These are phyloP conservation scores for Cylas formicarius DNA, from an alignment of 1,140 invertebrate species.

Conservation along the genomic window DNA sequence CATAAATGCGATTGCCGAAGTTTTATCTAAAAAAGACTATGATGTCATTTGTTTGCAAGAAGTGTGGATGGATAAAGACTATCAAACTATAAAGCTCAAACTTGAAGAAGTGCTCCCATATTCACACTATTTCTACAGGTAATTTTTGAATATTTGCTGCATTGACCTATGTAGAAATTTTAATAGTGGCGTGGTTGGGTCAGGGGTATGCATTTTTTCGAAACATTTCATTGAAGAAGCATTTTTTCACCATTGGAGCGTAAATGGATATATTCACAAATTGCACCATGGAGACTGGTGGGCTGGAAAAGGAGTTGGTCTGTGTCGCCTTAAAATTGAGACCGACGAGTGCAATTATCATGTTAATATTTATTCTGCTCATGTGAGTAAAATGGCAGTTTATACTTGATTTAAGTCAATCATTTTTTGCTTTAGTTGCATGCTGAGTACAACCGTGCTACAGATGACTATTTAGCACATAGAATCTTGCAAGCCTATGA, in stretches of 20 bases:
- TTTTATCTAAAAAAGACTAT: slow-evolving; percentile 60
- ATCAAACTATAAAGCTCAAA: slow-evolving; percentile 58
- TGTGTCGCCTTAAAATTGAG: slow-evolving; percentile 62
- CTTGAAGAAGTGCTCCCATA: slow-evolving; percentile 61
- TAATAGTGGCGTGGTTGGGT: slow-evolving; percentile 80
- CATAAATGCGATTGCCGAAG: slow-evolving; percentile 72
- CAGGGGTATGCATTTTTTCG: slow-evolving; percentile 87
- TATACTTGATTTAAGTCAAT: slow-evolving; percentile 1
- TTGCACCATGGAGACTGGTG: slow-evolving; percentile 97
- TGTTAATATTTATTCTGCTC: slow-evolving; percentile 83
- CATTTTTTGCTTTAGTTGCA: slow-evolving; percentile 61
- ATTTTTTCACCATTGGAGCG: slow-evolving; percentile 83
- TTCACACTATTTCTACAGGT: slow-evolving; percentile 92
- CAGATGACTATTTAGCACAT: slow-evolving; percentile 87
- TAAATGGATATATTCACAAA: slow-evolving; percentile 97
- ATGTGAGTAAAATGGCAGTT: slow-evolving; percentile 60
- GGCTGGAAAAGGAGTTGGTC: slow-evolving; percentile 90
- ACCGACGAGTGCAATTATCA: slow-evolving; percentile 50
- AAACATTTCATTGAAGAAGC: slow-evolving; percentile 79
- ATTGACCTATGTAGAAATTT: no score
- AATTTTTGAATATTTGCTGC: slow-evolving; percentile 23
- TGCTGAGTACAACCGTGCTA: slow-evolving; percentile 82
- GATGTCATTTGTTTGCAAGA: slow-evolving; percentile 91
- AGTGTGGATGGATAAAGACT: slow-evolving; percentile 79
- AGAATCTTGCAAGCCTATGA: slow-evolving; percentile 88